Base-by-base conservation (phyloP, 1,140 invertebrate genomes). In the Microplitis mediator region DNA sequence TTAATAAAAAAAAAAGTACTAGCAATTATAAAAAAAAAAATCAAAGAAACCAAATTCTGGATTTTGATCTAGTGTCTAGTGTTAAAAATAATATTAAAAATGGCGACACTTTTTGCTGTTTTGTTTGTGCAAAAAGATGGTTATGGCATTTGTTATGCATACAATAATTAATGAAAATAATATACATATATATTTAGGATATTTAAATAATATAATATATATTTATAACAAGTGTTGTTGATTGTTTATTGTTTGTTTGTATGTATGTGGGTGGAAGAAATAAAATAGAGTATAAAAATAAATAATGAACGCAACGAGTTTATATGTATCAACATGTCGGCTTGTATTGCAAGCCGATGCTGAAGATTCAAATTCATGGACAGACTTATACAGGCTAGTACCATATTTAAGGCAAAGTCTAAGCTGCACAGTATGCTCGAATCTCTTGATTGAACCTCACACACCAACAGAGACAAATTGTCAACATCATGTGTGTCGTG, bases 351-450 rank as follows among this genome's bases (percentile, higher is more conserved):
- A 93, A 84, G 92, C 91, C 51, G 88, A 92, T 73, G 83, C 88
- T 5, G 90, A 92, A 71, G 92, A 94, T 84, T 90, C 90, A 52
- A 89, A 88, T 71, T 91, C 92, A 35, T 94, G 93, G 91, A 90
- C 90, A 60, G 95, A 97, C 86, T 87, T 97, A 64, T 94, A 93
- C 85, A 88, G 93, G 73, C 89, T 95, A 74, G 89, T 97, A 72
- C 94, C 93, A 1, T 94, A 95, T 85, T 88, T 97, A 78, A 89
- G 95, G 52, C 94, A 95, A 85, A 93, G 95, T 76, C 88, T 98
- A 71, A 94, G 93, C 72, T 97, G 95, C 86, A 94, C 93, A 69
- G 95, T 97, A 50, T 97, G 95, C 85, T 92, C 93, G 67, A 92
- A 94, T 81, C 88, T 97, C 69, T 85, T 96, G 58, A 92, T 92